Percentiles rank a stretch among this genome's conserved stretches.
Evolutionary conservation across 2,888 invertebrate genomes (phyloP).

Genomic region (Metallyticus violacea): DNA sequence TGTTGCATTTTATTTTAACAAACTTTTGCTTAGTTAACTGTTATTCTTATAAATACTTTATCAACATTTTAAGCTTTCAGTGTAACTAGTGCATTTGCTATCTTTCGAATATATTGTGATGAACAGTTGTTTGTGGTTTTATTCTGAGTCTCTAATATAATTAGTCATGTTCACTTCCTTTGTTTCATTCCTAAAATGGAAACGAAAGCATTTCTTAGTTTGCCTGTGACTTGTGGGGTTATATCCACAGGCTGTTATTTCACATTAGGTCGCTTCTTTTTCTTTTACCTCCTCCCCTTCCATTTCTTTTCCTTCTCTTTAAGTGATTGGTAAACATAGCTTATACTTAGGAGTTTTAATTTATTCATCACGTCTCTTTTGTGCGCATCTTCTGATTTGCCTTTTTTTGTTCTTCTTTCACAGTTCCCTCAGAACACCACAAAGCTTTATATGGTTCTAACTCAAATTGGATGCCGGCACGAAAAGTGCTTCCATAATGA

Average conservation of each 20-base stretch:
- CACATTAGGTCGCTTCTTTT: not conserved
- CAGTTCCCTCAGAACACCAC: not conserved
- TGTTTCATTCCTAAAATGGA: not conserved
- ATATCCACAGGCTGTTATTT: not conserved
- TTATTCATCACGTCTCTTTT: slow-evolving; percentile 2
- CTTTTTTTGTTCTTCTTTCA: not conserved
- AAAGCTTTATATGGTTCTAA: not conserved
- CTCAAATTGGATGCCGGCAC: slow-evolving; percentile 1
- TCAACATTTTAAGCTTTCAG: no score
- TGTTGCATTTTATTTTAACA: no score
- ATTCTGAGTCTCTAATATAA: not conserved
- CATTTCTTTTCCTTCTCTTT: not conserved
- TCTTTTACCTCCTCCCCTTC: not conserved
- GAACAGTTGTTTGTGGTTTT: no score
- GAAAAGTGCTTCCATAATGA: slow-evolving; percentile 11
- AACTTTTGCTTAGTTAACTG: no score
- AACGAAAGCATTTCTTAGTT: not conserved
- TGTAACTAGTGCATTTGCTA: no score
- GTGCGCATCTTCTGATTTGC: not conserved
- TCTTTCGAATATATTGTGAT: no score
- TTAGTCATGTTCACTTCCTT: not conserved
- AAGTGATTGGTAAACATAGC: slow-evolving; percentile 14
- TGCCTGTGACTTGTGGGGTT: not conserved
- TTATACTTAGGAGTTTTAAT: not conserved
- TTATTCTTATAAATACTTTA: no score